Conservation (phyloP, 2,888 invertebrate species). For the Hyles lineata region DNA sequence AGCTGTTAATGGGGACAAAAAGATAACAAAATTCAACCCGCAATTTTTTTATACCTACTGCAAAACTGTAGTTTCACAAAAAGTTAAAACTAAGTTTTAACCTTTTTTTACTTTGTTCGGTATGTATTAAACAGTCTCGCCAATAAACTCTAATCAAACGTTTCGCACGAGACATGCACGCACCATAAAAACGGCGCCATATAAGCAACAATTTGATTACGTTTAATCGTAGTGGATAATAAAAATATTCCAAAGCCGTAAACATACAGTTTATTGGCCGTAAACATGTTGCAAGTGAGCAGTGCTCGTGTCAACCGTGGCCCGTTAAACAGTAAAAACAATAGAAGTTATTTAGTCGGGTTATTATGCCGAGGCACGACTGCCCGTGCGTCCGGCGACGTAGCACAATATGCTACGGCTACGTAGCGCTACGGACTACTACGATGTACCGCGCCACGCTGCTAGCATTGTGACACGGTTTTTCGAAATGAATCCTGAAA, state of each 20-base stretch:
- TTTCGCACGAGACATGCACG: slow-evolving; percentile 1
- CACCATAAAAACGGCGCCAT: slow-evolving; percentile 1
- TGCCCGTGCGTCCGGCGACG: slow-evolving; percentile 46
- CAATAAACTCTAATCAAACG: slow-evolving; percentile 18
- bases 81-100: not conserved
- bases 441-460: slow-evolving; percentile 38
- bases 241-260: slow-evolving; percentile 14
- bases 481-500: not conserved
- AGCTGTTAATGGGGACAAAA: slow-evolving; percentile 9
- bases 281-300: slow-evolving; percentile 20
- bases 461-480: slow-evolving; percentile 44
- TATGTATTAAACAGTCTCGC: not conserved
- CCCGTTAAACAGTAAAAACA: slow-evolving; percentile 27
- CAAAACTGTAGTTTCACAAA: not conserved
- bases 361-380: slow-evolving; percentile 68
- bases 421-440: slow-evolving; percentile 46
- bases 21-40: slow-evolving; percentile 7
- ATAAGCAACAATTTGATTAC: slow-evolving; percentile 24
- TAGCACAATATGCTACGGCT: slow-evolving; percentile 46
- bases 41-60: not conserved
- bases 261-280: slow-evolving; percentile 15
- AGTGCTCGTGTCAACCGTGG: slow-evolving; percentile 9
- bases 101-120: no score
- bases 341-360: slow-evolving; percentile 46
- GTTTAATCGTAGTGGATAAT: slow-evolving; percentile 20